These are phyloP conservation scores for Atherinosoma microstoma DNA, from an alignment of 2,797 vertebrate species.

Conservation along the genomic window DNA sequence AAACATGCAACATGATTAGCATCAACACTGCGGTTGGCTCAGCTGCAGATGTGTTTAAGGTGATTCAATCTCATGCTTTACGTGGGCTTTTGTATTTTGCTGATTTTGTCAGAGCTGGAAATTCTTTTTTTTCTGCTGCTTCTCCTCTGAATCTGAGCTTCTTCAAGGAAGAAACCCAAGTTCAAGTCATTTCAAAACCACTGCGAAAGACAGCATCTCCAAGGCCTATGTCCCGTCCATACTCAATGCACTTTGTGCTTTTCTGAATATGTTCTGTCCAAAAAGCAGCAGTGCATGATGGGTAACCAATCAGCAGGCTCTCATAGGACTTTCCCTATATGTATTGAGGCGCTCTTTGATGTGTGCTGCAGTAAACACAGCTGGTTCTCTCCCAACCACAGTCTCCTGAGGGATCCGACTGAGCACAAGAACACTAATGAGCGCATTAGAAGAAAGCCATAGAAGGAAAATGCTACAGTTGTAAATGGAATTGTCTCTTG, in stretches of 20 bases:
- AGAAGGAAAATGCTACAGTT: slow-evolving; percentile 78
- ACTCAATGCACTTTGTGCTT: slow-evolving; percentile 36
- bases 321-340: slow-evolving; percentile 69
- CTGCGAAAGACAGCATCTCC: slow-evolving; percentile 34
- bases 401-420: slow-evolving; percentile 77
- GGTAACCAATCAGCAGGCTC: slow-evolving; percentile 75
- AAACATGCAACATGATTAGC: not conserved
- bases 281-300: slow-evolving; percentile 74
- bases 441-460: slow-evolving; percentile 83
- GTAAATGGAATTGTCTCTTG: slow-evolving; percentile 78
- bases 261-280: slow-evolving; percentile 61
- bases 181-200: slow-evolving; percentile 26
- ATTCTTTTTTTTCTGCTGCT: not conserved
- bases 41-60: not conserved
- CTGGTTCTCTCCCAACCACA: slow-evolving; percentile 70
- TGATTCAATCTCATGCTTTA: not conserved
- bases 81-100: not conserved
- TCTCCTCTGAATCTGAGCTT: slow-evolving; percentile 3
- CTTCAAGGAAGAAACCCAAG: not conserved
- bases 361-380: slow-evolving; percentile 83
- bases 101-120: not conserved
- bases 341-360: slow-evolving; percentile 78
- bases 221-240: slow-evolving; percentile 19
- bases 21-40: not conserved
- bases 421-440: slow-evolving; percentile 84